Base-by-base conservation (phyloP, 2,113 vertebrate species). In the Larimichthys crocea region DNA sequence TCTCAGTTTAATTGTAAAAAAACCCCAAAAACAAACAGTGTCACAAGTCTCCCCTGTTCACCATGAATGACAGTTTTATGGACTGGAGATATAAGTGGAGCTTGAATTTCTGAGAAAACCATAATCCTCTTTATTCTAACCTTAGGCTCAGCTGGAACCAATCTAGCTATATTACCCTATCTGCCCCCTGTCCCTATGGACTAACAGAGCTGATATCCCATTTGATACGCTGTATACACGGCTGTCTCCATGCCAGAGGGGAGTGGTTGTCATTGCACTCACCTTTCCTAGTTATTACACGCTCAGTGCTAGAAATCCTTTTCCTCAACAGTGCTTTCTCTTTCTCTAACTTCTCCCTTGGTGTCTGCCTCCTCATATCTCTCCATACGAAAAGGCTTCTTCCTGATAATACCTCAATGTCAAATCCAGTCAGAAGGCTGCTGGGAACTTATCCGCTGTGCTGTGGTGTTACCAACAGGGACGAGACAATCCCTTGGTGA, bases 231-330 rank as follows among this genome's bases (percentile, higher is more conserved):
- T 65, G 76, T 59, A 71, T 59, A 89, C 78, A 72, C 10, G 52
- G 48, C 68, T 56, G 79, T 79, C 62, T 64, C 44, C 0, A 2
- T 5, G 77, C 72, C 75, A 76, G 53, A 76, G 59, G 87, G 79
- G 88, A 80, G 87, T 64, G 84, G 68, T 12, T 89, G 88, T 91
- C 92, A 89, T 90, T 91, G 92, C 72, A 22, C 74, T 92, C 91
- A 91, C 92, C 89, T 90, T 88, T 84, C 79, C 61, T 56, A 62
- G 60, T 80, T 78, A 88, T 90, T 82, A 92, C 86, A 88, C 53
- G 82, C 74, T 90, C 82, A 40, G 76, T 70, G 83, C 65, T 48
- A 76, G 66, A 84, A 86, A 87, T 85, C 79, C 74, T 35, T 86
- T 83, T 86, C 73, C 61, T 90, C 64, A 74, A 35, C n/a, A 19